Evolutionary conservation across 2,888 invertebrate genomes (phyloP).

Genomic region (Lithophane socia): DNA sequence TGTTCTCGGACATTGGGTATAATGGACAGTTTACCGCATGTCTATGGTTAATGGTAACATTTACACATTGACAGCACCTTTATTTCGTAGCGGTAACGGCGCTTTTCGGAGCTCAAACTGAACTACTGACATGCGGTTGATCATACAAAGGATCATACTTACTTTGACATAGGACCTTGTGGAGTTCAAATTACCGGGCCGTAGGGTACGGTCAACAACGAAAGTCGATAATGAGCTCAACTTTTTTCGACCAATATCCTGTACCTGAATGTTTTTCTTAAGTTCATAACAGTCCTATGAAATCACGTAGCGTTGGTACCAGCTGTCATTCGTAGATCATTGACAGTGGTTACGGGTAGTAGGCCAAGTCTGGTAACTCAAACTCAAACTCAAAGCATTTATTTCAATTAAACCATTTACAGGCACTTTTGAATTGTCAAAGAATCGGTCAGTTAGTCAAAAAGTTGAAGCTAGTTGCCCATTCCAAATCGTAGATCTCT

Average conservation of each 20-base stretch:
- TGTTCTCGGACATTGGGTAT: constrained; percentile 7
- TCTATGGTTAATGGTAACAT: not conserved
- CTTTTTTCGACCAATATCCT: not conserved
- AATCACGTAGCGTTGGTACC: too few species aligned
- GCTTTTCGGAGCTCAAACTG: not conserved
- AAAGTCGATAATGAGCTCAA: not conserved
- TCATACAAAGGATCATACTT: not conserved
- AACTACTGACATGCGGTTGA: not conserved
- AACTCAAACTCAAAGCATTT: too few species aligned
- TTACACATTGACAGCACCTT: not conserved
- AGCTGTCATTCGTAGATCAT: too few species aligned
- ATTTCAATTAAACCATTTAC: too few species aligned
- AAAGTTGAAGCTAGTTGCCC: too few species aligned
- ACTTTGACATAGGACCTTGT: constrained; percentile 12
- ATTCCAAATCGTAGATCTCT: too few species aligned
- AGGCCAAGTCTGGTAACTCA: too few species aligned
- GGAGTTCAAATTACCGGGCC: not conserved
- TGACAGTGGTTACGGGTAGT: too few species aligned
- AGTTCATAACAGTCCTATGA: not conserved
- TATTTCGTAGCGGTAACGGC: not conserved
- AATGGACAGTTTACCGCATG: not conserved
- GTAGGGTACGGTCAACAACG: not conserved
- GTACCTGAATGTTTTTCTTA: not conserved
- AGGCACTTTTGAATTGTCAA: too few species aligned
- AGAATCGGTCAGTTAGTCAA: too few species aligned